Conservation (phyloP, 2,888 invertebrate genomes). For the Spilosoma lubricipeda region DNA sequence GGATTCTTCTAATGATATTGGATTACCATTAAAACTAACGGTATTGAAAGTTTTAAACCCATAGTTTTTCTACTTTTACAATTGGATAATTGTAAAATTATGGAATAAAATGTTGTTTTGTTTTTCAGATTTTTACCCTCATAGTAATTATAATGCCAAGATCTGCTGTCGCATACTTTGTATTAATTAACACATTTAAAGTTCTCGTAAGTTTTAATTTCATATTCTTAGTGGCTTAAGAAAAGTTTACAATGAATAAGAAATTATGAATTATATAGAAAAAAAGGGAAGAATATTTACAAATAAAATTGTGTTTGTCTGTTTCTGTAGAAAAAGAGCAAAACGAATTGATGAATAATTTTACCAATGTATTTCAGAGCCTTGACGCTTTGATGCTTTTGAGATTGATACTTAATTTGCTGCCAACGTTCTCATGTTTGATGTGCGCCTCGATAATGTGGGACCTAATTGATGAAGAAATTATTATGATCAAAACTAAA, state of each 20-base stretch:
- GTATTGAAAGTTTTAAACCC: background rate
- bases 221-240: background rate
- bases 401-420: background rate
- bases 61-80: background rate
- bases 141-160: background rate
- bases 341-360: background rate
- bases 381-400: background rate
- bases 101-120: background rate
- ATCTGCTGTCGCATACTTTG: background rate
- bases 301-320: background rate
- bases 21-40: background rate
- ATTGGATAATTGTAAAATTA: background rate
- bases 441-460: background rate
- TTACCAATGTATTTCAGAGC: background rate
- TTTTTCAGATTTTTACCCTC: background rate
- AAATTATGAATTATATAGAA: no score
- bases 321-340: background rate
- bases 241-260: no score
- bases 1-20: background rate
- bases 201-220: background rate
- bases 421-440: background rate
- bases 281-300: background rate
- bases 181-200: background rate
- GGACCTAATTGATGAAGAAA: constrained; percentile 6
- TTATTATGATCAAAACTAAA: background rate